Evolutionary conservation across 2,113 vertebrate species (phyloP), one percentile per base, ranked within the genome.

Genomic region (Spheniscus mendiculus): DNA sequence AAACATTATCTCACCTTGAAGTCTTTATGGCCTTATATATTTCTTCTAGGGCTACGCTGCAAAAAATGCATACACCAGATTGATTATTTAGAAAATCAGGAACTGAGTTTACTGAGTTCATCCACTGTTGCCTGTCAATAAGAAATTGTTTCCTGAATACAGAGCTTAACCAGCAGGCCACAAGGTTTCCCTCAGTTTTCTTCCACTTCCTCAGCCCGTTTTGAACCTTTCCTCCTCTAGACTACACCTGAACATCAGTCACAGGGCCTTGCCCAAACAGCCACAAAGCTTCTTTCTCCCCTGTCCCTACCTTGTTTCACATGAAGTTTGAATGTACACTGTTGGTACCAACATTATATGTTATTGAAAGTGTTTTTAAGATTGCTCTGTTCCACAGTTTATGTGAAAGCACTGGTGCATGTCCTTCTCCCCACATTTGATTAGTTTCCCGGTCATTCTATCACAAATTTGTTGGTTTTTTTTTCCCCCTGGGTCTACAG

Each of bases 101-200:
- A 76, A 79, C 72, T 72, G 10, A 3, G 18, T n/a, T 70, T 63
- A 36, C 29, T 44, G 26, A 84, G 10, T 71, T 92, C 23, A 56
- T 52, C 36, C 5, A 38, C 40, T 71, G 14, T 36, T 93, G 55
- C 30, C 21, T 69, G 61, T 59, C 77, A 89, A n/a, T 62, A 85
- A 86, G n/a, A 83, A 91, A 89, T 15, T 25, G 36, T n/a, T 65
- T 86, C n/a, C 62, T 92, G 55, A 90, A 92, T 32, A 91, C 34
- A 78, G 40, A 83, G 10, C 25, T 88, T 73, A 69, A 79, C 30
- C 21, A 73, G 49, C 16, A 83, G 27, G 7, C 23, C 49, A 76
- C 58, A 76, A 59, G 38, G 45, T 17, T 79, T 71, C 29, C 13
- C 38, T 90, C 19, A 15, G 52, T 29, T 53, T 77, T 72, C 32